Evolutionary conservation across 2,797 vertebrate genomes (phyloP).

Genomic region (Lepilemur ruficaudatus): DNA sequence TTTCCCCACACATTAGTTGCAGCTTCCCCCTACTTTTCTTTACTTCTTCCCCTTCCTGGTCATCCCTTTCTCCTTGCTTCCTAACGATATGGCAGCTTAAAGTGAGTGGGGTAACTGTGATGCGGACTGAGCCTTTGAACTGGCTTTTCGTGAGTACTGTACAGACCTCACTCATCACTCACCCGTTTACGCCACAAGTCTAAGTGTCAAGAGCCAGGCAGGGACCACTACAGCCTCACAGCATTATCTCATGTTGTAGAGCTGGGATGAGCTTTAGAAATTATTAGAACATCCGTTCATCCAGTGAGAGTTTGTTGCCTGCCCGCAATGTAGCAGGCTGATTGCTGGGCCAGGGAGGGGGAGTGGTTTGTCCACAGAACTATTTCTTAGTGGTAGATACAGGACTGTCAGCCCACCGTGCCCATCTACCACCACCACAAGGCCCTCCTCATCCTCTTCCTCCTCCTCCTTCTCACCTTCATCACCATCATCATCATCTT

Average conservation of each 20-base stretch:
- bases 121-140: background rate
- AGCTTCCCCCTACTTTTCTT: background rate
- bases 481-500: too few relatives aligned
- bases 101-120: background rate
- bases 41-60: background rate
- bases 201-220: background rate
- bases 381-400: background rate
- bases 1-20: fast-evolving
- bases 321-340: background rate
- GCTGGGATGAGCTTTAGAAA: background rate
- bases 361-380: background rate
- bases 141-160: background rate
- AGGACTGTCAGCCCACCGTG: too few relatives aligned
- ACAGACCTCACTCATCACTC: background rate
- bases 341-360: too few relatives aligned
- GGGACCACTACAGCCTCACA: background rate
- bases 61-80: background rate
- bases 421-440: fast-evolving
- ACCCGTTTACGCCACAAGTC: background rate
- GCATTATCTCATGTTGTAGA: background rate
- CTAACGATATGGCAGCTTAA: background rate
- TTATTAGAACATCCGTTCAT: background rate
- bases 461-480: too few relatives aligned
- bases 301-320: background rate
- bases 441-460: background rate